Base-by-base conservation (phyloP, 2,888 invertebrate genomes). In the Litoditis marina region DNA sequence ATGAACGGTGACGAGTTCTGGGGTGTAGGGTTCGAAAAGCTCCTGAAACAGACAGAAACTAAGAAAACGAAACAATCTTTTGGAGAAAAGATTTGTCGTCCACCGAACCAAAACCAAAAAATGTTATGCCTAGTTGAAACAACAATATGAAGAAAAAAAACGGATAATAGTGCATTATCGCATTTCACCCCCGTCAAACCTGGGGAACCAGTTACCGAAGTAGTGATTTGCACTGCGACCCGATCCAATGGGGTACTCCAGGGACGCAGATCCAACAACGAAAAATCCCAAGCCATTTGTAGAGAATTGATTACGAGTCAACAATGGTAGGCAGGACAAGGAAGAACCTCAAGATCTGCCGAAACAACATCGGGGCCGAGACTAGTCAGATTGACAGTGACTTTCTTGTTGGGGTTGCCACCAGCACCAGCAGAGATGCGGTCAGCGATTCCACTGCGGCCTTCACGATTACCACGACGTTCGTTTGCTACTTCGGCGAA, bases 321-420 rank as follows among this genome's bases (percentile, higher is more conserved):
- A 16, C n/a, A 8, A 34, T 6, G 27, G 19, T 34, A 30, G 53
- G 16, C 34, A 32, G 19, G 16, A 49, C 27, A 49, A 19, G n/a
- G 34, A 55, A 28, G 47, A 46, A 65, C 65, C 65, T 68, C 62
- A 25, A 68, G 60, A 63, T 68, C 68, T 6, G 53, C 63, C 1
- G 54, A 31, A 11, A 52, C 46, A 31, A 62, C 32, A 16, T 36
- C 36, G 8, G 55, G 28, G 16, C 39, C 54, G 22, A 68, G 53
- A 49, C 65, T 68, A 30, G 62, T 59, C 44, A 68, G 32, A 31
- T 58, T 50, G 46, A 63, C 36, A 8, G 58, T 50, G 27, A 63
- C 63, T n/a, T 19, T 44, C 16, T 27, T 22, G 39, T 63, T 63
- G 16, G 42, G 34, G 32, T 51, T 55, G 3, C 50, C 63, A n/a